Conservation (phyloP, 2,888 invertebrate genomes). For the Xanthia togata region DNA sequence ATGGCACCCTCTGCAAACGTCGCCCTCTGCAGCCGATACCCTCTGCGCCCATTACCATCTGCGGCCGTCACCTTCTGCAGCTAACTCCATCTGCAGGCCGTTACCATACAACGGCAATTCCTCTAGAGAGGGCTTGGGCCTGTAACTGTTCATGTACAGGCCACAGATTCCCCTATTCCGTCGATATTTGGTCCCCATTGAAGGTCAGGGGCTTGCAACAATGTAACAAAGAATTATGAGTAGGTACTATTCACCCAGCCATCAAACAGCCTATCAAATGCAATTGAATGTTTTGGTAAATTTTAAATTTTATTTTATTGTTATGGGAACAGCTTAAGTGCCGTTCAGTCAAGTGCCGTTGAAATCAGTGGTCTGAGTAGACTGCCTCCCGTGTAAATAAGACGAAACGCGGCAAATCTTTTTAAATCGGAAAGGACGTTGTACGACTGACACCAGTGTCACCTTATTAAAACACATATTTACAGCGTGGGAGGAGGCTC, state of each 20-base stretch:
- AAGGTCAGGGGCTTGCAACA: not conserved
- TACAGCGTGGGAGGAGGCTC: no score
- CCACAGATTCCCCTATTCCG: not conserved
- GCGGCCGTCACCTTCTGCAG: not conserved
- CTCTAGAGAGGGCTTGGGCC: not conserved
- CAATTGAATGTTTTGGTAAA: not conserved
- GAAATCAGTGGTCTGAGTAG: not conserved
- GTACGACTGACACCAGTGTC: no score
- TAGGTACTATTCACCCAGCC: no score
- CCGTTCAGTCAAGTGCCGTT: not conserved
- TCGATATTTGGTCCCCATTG: not conserved
- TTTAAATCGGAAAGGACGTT: no score
- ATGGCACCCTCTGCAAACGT: not conserved
- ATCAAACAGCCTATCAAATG: not conserved
- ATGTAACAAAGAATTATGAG: no score
- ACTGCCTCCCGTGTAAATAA: not conserved
- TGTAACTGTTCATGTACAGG: not conserved
- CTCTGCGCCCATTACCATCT: not conserved
- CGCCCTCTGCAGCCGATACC: not conserved
- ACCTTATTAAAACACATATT: no score
- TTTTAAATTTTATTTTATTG: no score
- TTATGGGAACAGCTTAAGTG: not conserved
- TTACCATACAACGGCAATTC: not conserved
- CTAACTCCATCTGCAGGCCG: no score
- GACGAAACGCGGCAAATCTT: not conserved